phyloP scores from a whole-genome alignment of 2,113 vertebrate species.

The Apistogramma diplotaenia region DNA sequence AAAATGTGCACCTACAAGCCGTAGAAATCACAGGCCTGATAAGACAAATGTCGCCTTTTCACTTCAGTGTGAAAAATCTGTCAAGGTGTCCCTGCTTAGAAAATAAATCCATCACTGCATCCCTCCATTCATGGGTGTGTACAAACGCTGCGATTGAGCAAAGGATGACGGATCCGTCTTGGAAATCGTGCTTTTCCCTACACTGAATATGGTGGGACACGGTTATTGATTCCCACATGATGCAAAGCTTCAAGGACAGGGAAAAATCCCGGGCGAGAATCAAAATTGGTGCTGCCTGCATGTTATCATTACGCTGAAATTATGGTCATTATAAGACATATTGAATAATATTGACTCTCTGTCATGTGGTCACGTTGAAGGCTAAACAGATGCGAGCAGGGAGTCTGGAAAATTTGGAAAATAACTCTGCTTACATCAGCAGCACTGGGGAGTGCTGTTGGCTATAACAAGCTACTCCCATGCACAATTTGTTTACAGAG shows the following conservation, averaged over 20 bases:
- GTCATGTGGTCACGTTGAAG: conserved; percentile 41
- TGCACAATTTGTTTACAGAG: conserved; percentile 67
- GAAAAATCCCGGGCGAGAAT: neutral
- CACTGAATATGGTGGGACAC: neutral
- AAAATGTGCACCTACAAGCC: neutral
- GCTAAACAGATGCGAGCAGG: conserved; percentile 46
- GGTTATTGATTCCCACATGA: conserved; percentile 20
- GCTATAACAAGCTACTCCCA: conserved; percentile 59
- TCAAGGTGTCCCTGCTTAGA: neutral
- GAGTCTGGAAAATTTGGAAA: conserved; percentile 44
- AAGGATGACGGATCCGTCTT: neutral
- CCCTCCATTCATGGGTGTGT: neutral
- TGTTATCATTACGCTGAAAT: conserved; percentile 31
- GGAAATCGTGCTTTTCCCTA: neutral
- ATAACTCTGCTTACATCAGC: conserved; percentile 62
- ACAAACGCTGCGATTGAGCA: neutral
- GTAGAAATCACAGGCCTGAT: neutral
- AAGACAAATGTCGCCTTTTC: neutral
- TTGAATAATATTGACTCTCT: conserved; percentile 44
- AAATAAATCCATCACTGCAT: neutral
- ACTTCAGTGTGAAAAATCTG: conserved; percentile 5
- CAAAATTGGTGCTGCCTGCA: neutral
- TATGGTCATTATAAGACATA: conserved; percentile 21
- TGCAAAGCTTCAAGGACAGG: conserved; percentile 10
- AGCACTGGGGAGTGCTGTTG: conserved; percentile 54